phyloP scores from a whole-genome alignment of 2,113 vertebrate species.

The Galemys pyrenaicus region DNA sequence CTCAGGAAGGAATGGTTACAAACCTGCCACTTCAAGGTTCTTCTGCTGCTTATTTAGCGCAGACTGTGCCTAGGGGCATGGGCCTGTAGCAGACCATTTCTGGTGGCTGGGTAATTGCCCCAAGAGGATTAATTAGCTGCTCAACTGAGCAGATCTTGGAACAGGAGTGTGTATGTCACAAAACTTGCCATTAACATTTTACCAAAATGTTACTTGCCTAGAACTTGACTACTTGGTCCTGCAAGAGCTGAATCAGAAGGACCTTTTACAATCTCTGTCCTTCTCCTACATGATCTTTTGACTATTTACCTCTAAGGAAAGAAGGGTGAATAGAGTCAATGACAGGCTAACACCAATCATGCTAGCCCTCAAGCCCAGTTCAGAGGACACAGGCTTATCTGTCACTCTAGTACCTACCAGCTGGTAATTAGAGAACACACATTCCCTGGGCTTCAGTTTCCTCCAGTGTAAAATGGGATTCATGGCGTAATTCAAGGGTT shows the following conservation, averaged over 20 bases:
- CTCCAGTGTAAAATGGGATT: neutral
- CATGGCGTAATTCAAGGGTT: neutral
- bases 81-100: conserved; percentile 33
- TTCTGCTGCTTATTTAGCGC: conserved; percentile 44
- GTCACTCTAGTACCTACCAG: too few species aligned
- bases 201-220: conserved; percentile 41
- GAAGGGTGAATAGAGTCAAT: neutral
- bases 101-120: conserved; percentile 60
- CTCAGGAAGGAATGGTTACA: conserved; percentile 38
- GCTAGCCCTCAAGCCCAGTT: neutral
- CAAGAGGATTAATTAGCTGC: conserved; percentile 76
- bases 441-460: neutral
- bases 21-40: conserved; percentile 57
- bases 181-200: conserved; percentile 58
- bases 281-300: neutral
- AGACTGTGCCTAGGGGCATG: conserved; percentile 28
- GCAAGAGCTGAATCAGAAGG: neutral
- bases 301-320: neutral
- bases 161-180: neutral
- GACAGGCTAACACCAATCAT: too few species aligned
- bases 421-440: neutral
- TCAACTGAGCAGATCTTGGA: conserved; percentile 22
- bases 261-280: neutral
- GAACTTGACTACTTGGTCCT: neutral
- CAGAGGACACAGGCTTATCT: neutral